Conservation (phyloP, 1,140 invertebrate species). For the Pseudomyrmex concolor region DNA sequence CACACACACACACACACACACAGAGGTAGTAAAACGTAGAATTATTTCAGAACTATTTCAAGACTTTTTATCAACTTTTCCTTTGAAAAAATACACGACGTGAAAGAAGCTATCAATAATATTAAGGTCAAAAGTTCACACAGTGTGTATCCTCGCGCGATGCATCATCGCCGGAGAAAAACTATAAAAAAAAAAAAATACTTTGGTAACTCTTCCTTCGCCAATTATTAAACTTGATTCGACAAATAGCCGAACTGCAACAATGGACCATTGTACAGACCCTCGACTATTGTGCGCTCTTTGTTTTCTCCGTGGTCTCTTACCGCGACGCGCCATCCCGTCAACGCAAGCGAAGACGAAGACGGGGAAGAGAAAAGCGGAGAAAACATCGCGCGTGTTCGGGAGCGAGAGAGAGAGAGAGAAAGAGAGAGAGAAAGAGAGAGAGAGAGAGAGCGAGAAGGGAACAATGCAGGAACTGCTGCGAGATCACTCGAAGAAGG, state of each 20-base stretch:
- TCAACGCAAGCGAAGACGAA: slow-evolving; percentile 20
- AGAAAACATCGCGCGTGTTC: slow-evolving; percentile 30
- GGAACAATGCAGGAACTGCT: slow-evolving; percentile 75
- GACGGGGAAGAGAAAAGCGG: slow-evolving; percentile 36
- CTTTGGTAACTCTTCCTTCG: background rate
- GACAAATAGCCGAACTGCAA: slow-evolving; percentile 47
- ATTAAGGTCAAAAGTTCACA: background rate
- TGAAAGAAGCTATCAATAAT: background rate
- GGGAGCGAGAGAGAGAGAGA: background rate
- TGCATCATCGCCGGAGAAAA: background rate
- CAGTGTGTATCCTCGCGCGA: background rate
- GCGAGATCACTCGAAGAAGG: slow-evolving; percentile 63
- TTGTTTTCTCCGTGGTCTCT: slow-evolving; percentile 55
- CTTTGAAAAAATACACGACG: background rate
- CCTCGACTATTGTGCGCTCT: slow-evolving; percentile 31
- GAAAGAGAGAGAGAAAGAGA: background rate
- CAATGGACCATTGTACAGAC: slow-evolving; percentile 53
- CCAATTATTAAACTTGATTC: slow-evolving; percentile 47
- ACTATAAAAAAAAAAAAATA: slow-evolving; percentile 11
- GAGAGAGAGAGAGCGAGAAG: background rate
- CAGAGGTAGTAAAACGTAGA: background rate
- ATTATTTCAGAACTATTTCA: too few species aligned
- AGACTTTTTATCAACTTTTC: background rate
- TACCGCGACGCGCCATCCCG: background rate
- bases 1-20: background rate